These are phyloP conservation scores for Galerucella pusilla DNA, from an alignment of 2,888 invertebrate species.

Conservation along the genomic window DNA sequence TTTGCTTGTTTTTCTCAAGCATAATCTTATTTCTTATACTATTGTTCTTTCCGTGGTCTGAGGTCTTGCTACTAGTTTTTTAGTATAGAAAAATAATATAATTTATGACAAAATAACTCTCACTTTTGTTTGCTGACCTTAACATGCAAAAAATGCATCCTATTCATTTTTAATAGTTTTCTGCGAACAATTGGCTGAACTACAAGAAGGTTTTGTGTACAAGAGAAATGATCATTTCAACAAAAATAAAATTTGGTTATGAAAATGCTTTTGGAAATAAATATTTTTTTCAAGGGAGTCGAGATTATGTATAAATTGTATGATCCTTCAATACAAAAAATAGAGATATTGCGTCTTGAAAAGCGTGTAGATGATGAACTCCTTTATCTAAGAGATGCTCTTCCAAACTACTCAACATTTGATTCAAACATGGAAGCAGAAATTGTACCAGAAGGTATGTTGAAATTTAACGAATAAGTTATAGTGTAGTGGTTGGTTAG, in stretches of 20 bases:
- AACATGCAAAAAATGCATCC: background rate
- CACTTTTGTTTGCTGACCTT: too few relatives aligned
- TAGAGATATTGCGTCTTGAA: constrained; percentile 92
- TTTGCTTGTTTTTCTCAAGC: too few relatives aligned
- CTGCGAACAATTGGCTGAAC: too few relatives aligned
- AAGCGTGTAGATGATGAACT: constrained; percentile 92
- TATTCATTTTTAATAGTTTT: background rate
- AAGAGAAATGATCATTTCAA: too few relatives aligned
- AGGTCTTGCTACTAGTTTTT: too few relatives aligned
- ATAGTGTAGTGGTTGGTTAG: background rate
- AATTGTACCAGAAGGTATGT: constrained; percentile 76
- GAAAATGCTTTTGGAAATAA: background rate
- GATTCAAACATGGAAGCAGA: constrained; percentile 92
- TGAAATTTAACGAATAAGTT: too few relatives aligned
- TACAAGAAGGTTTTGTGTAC: too few relatives aligned
- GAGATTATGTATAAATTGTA: constrained; percentile 89
- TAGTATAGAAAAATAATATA: too few relatives aligned
- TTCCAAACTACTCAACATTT: constrained; percentile 92
- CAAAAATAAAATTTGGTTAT: background rate
- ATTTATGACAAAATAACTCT: too few relatives aligned
- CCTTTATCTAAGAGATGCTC: constrained; percentile 88
- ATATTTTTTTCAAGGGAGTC: constrained; percentile 62
- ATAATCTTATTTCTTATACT: too few relatives aligned
- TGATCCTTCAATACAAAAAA: constrained; percentile 89
- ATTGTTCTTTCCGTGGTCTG: too few relatives aligned